phyloP scores from a whole-genome alignment of 2,113 vertebrate genomes.

The Ctenodactylus gundi region DNA sequence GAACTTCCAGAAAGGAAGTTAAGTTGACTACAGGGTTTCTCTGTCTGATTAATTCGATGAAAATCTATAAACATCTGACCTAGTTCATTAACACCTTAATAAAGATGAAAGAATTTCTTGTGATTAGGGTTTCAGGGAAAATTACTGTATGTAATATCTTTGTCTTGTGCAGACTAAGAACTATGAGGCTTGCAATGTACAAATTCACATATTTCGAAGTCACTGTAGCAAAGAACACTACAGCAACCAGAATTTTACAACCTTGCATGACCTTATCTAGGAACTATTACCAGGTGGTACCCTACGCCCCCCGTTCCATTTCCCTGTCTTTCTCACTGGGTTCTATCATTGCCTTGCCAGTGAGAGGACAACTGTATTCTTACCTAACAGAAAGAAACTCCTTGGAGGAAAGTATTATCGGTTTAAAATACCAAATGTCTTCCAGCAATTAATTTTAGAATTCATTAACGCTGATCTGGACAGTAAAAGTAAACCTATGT shows the following conservation, averaged over 20 bases:
- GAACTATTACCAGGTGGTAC: background rate
- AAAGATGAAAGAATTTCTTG: constrained; percentile 55
- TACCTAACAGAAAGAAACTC: background rate
- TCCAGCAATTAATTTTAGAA: background rate
- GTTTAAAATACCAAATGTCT: background rate
- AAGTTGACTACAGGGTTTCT: constrained; percentile 60
- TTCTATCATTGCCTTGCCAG: background rate
- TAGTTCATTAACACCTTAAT: constrained; percentile 70
- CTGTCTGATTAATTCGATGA: constrained; percentile 71
- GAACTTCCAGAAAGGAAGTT: constrained; percentile 58
- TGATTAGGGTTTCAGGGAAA: constrained; percentile 17
- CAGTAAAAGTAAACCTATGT: background rate
- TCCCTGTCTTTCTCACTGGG: background rate
- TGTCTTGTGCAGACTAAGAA: constrained; percentile 48
- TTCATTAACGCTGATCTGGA: background rate
- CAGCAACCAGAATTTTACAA: background rate
- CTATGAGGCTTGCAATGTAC: constrained; percentile 37
- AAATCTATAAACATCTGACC: constrained; percentile 75
- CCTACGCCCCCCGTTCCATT: background rate
- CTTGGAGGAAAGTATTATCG: background rate
- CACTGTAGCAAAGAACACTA: constrained; percentile 22
- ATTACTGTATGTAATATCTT: background rate
- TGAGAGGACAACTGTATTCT: background rate
- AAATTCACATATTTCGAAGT: constrained; percentile 16
- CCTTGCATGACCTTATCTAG: background rate